Conservation (phyloP, 92 coral and sea anemone species). For the Plumapathes pennacea region DNA sequence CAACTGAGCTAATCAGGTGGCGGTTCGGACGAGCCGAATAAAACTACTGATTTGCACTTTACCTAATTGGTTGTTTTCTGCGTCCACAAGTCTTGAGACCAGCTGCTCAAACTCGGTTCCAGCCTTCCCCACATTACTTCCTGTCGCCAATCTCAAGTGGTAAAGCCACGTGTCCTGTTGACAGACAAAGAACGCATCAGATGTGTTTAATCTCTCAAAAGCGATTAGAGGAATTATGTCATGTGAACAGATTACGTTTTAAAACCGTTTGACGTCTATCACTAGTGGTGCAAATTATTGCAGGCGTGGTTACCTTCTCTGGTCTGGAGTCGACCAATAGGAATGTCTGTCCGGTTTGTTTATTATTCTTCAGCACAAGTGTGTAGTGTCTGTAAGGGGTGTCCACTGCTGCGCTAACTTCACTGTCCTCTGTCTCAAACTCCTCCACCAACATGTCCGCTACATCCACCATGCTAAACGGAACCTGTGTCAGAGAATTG, state of each 20-base stretch:
- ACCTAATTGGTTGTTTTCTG: no score
- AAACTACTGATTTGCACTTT: no score
- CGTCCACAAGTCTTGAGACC: no score
- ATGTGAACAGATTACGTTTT: no score
- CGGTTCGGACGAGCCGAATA: no score
- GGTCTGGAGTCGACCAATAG: slow-evolving; percentile 75
- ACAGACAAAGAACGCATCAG: neutral
- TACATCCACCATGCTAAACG: slow-evolving; percentile 74
- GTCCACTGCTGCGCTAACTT: slow-evolving; percentile 12
- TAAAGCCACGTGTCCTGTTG: slow-evolving; percentile 86
- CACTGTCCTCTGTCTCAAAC: slow-evolving; percentile 69
- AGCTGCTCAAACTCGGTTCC: slow-evolving; percentile 88
- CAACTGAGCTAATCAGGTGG: no score
- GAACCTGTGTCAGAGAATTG: slow-evolving; percentile 53
- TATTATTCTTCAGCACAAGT: slow-evolving; percentile 66
- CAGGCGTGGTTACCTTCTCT: no score
- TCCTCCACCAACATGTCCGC: slow-evolving; percentile 85
- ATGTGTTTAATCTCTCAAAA: no score
- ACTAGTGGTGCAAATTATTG: no score
- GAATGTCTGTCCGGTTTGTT: slow-evolving; percentile 66
- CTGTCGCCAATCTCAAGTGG: slow-evolving; percentile 90
- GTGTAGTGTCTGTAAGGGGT: slow-evolving; percentile 76
- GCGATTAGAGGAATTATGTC: no score
- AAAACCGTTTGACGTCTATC: no score
- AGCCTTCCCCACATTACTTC: slow-evolving; percentile 81